Evolutionary conservation across 2,113 vertebrate species (phyloP).

Genomic region (Trogon surrucura): DNA sequence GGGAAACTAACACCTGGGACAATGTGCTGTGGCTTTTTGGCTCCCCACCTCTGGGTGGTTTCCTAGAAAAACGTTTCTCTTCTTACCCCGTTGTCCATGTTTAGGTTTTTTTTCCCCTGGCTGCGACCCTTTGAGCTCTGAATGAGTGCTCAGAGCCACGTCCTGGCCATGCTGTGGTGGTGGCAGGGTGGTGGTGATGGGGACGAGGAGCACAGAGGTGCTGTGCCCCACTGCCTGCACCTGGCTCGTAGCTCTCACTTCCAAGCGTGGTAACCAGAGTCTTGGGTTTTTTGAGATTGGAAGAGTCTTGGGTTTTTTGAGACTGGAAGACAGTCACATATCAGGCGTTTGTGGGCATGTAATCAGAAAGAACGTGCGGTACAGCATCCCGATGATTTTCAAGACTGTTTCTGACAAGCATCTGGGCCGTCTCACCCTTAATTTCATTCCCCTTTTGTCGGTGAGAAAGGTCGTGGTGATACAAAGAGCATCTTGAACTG

Average conservation of each 20-base stretch:
- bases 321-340: background rate
- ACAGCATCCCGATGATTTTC: background rate
- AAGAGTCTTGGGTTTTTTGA: background rate
- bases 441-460: background rate
- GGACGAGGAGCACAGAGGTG: background rate
- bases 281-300: background rate
- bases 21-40: background rate
- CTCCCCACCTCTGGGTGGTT: background rate
- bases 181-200: background rate
- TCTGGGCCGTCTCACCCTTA: background rate
- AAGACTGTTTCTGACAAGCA: background rate
- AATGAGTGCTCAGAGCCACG: fast-evolving
- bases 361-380: background rate
- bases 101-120: background rate
- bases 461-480: background rate
- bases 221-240: background rate
- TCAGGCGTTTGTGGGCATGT: background rate
- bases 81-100: background rate
- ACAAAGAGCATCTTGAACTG: background rate
- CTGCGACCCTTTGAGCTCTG: background rate
- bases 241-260: background rate
- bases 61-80: background rate
- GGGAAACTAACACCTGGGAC: background rate
- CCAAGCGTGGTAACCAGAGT: fast-evolving
- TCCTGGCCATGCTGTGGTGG: fast-evolving